phyloP scores from a whole-genome alignment of 1,140 invertebrate species.

The Drosophila subobscura region DNA sequence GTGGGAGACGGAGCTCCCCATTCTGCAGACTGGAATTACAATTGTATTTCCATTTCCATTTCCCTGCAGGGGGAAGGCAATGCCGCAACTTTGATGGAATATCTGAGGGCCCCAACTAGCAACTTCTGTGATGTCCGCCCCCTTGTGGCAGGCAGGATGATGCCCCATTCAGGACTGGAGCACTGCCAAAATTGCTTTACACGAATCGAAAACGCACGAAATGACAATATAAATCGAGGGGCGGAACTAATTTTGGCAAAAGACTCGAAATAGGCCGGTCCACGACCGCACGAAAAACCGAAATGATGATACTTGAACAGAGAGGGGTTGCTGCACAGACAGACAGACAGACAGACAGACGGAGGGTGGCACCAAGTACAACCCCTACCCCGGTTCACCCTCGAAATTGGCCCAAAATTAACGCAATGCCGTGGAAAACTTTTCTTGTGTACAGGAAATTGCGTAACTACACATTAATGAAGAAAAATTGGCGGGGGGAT shows the following conservation, averaged over 20 bases:
- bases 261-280: conserved; percentile 77
- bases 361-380: neutral
- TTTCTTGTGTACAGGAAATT: conserved; percentile 69
- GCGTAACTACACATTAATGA: conserved; percentile 80
- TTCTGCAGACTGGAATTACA: conserved; percentile 21
- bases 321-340: conserved; percentile 17
- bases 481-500: conserved; percentile 61
- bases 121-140: conserved; percentile 18
- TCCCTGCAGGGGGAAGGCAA: conserved; percentile 44
- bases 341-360: neutral
- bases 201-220: conserved; percentile 80
- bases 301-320: conserved; percentile 63
- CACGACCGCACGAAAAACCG: conserved; percentile 58
- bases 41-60: conserved; percentile 47
- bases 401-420: conserved; percentile 78
- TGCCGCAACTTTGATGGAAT: conserved; percentile 80
- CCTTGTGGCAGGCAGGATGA: neutral
- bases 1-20: neutral
- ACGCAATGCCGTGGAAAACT: conserved; percentile 68
- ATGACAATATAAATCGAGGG: conserved; percentile 82
- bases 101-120: conserved; percentile 36
- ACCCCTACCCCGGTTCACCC: neutral
- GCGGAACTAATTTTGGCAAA: conserved; percentile 81
- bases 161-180: conserved; percentile 22
- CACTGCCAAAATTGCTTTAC: conserved; percentile 67